phyloP scores from a whole-genome alignment of 92 coral and sea anemone genomes.

The Phenganax stokvisi region DNA sequence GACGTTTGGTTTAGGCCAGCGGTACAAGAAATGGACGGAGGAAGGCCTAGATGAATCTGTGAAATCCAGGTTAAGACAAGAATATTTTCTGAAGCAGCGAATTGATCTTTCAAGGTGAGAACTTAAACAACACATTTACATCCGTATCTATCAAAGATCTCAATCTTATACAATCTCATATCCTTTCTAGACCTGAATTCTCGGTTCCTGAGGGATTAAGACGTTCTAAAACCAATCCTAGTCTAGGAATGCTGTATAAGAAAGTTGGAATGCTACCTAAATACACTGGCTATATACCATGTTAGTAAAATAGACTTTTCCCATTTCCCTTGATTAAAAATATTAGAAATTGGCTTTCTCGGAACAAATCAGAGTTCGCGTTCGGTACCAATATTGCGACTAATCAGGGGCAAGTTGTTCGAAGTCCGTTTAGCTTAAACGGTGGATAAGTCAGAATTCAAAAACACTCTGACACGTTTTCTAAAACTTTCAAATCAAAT shows the following conservation, averaged over 20 bases:
- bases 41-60: conserved; percentile 72
- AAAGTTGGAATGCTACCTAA: conserved; percentile 82
- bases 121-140: no score
- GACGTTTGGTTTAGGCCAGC: conserved; percentile 73
- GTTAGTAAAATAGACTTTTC: conserved; percentile 50
- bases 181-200: not conserved
- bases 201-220: conserved; percentile 12
- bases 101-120: conserved; percentile 61
- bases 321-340: no score
- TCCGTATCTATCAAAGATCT: no score
- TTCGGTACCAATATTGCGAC: no score
- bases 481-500: no score
- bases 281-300: conserved; percentile 95
- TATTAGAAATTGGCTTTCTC: no score
- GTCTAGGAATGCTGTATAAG: conserved; percentile 77
- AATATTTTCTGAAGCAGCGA: conserved; percentile 60
- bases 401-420: no score
- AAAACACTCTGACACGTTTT: no score
- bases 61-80: conserved; percentile 75
- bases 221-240: conserved; percentile 41
- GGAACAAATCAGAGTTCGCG: no score
- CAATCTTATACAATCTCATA: no score
- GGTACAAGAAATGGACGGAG: conserved; percentile 85
- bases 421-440: no score
- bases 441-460: no score